Conservation (phyloP, 2,113 vertebrate species). For the Pseudorectes ferrugineus region DNA sequence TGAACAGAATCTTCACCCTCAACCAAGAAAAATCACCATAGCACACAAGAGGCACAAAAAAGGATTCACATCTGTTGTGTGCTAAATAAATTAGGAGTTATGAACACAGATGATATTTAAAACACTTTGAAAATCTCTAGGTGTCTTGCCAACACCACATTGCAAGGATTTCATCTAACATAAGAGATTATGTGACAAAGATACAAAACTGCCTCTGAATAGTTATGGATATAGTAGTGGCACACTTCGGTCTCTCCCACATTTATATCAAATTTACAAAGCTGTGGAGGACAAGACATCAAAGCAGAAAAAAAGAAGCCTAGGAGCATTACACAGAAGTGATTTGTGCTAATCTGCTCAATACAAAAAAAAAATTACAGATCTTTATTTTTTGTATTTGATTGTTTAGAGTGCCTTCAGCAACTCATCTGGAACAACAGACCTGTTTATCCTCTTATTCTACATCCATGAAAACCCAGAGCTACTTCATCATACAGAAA, state of each 20-base stretch:
- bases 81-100: not conserved
- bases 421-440: not conserved
- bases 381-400: not conserved
- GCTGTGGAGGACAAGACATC: not conserved
- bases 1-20: not conserved
- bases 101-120: not conserved
- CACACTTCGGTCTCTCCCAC: not conserved
- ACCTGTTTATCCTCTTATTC: not conserved
- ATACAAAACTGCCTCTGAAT: not conserved
- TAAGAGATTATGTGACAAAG: not conserved
- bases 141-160: not conserved
- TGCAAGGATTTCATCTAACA: not conserved
- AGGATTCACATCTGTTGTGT: not conserved
- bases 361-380: rapidly evolving
- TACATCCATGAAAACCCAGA: not conserved
- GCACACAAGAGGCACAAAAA: not conserved
- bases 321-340: not conserved
- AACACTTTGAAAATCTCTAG: not conserved
- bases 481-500: not conserved
- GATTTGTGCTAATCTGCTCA: not conserved
- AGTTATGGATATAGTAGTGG: not conserved
- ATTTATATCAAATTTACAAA: not conserved
- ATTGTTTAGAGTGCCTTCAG: not conserved
- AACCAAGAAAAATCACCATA: not conserved
- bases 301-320: not conserved